Evolutionary conservation across 2,797 vertebrate genomes (phyloP), one percentile per base, ranked within the genome.

Genomic region (Mycteria americana): DNA sequence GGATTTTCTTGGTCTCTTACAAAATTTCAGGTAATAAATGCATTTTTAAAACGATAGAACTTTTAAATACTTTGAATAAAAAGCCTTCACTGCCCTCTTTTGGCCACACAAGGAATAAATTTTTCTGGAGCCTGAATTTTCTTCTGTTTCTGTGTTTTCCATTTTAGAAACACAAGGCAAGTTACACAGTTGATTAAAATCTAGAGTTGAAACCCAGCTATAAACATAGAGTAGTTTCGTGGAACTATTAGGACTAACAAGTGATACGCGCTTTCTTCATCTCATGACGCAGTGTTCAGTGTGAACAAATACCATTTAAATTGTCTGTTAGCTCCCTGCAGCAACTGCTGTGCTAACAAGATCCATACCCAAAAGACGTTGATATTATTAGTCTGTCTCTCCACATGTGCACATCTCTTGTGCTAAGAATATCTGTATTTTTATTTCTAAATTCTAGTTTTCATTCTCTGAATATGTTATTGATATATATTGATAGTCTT

Each of bases 81-180:
- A 95, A 72, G 27, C 53, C 56, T 97, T 93, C 82, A 74, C 89
- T 96, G 96, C 97, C 95, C 94, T 95, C 96, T 97, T 88, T 94
- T 93, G 96, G 94, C 53, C 92, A 91, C n/a, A 51, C 18, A 10
- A 75, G 69, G 69, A 85, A 79, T 77, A 74, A 3, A 6, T 43
- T 54, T 91, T 89, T 62, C 64, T 75, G 57, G 35, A 51, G 24
- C 18, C 8, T 28, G 31, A 45, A 24, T 94, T 88, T 85, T 69
- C 18, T 91, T 78, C 27, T 4, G 18, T 67, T 78, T 75, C 51
- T 84, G n/a, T 82, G 24, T 35, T 74, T 92, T 70, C 45, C 4
- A 1, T 59, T 81, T 92, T 79, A 78, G 54, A 92, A 90, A 43
- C 37, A 53, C 4, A 22, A 57, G 16, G 11, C 13, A 4, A 37